A percentile compares a stretch with the other conserved stretches of the same genome.
These are phyloP conservation scores for Miltochrista miniata DNA, from an alignment of 2,888 invertebrate species.

Conservation along the genomic window DNA sequence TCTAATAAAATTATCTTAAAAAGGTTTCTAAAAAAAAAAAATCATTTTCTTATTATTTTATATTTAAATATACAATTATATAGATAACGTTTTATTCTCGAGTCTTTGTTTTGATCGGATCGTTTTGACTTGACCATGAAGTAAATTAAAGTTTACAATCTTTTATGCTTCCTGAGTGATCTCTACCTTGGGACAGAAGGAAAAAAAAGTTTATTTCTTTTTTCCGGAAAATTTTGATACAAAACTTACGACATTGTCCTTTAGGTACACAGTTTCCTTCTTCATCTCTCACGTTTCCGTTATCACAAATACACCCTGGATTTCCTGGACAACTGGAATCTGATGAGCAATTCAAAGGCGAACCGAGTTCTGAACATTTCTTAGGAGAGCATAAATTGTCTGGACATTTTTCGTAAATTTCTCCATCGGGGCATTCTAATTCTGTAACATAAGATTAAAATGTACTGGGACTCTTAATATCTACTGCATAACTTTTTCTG, in stretches of 20 bases:
- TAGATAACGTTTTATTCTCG: too few species aligned
- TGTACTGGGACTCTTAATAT: too few species aligned
- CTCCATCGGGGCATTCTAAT: background rate
- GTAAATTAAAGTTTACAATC: too few species aligned
- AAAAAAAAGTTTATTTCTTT: background rate
- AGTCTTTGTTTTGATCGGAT: too few species aligned
- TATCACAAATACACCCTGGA: constrained; percentile 7
- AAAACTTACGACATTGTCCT: constrained; percentile 30
- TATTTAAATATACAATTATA: too few species aligned
- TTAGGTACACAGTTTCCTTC: constrained; percentile 27
- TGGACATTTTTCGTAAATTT: constrained; percentile 32
- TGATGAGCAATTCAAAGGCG: constrained; percentile 22
- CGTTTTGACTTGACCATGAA: too few species aligned
- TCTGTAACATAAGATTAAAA: background rate
- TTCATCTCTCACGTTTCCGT: constrained; percentile 6
- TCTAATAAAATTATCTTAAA: too few species aligned
- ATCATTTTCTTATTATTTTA: too few species aligned
- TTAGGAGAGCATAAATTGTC: constrained; percentile 21
- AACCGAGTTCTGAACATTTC: constrained; percentile 36
- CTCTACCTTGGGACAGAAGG: background rate
- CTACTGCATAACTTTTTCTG: too few species aligned
- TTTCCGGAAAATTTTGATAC: background rate
- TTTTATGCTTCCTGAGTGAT: background rate
- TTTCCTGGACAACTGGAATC: background rate
- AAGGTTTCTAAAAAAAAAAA: too few species aligned